These are phyloP conservation scores for Megaceryle torquata DNA, from an alignment of 2,113 vertebrate species.

Conservation along the genomic window DNA sequence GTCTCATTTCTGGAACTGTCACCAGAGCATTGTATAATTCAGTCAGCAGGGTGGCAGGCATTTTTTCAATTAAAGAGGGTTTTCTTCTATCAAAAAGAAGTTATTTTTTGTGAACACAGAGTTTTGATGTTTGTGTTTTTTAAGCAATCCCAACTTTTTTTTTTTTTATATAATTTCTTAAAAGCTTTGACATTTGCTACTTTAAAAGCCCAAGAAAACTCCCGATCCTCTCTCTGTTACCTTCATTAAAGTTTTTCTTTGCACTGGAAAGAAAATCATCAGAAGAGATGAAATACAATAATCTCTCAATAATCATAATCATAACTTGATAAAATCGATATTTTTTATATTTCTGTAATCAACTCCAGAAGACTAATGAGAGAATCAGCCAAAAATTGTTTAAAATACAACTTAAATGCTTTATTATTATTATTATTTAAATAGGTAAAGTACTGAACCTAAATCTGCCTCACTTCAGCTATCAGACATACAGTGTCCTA, in stretches of 20 bases:
- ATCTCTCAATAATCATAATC: too few relatives aligned
- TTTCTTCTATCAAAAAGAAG: conserved; percentile 11
- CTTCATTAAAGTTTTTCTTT: background rate
- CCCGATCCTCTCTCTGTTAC: background rate
- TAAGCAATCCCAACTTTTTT: background rate
- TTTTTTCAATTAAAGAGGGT: conserved; percentile 26
- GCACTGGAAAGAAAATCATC: background rate
- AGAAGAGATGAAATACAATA: background rate
- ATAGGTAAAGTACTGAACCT: background rate
- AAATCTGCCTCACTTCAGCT: background rate
- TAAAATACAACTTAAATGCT: background rate
- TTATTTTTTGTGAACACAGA: background rate
- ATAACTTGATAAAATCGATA: background rate
- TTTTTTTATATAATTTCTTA: background rate
- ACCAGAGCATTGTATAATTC: conserved; percentile 8
- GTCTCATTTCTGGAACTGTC: conserved; percentile 28
- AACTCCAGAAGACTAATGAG: background rate
- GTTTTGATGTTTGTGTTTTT: background rate
- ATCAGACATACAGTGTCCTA: background rate
- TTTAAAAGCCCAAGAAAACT: background rate
- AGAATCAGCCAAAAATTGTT: background rate
- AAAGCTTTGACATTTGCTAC: background rate
- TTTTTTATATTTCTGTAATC: background rate
- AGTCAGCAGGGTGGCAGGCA: background rate
- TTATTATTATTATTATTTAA: background rate